Evolutionary conservation across 1,140 invertebrate genomes (phyloP).

Genomic region (Euura saliciscinereae): DNA sequence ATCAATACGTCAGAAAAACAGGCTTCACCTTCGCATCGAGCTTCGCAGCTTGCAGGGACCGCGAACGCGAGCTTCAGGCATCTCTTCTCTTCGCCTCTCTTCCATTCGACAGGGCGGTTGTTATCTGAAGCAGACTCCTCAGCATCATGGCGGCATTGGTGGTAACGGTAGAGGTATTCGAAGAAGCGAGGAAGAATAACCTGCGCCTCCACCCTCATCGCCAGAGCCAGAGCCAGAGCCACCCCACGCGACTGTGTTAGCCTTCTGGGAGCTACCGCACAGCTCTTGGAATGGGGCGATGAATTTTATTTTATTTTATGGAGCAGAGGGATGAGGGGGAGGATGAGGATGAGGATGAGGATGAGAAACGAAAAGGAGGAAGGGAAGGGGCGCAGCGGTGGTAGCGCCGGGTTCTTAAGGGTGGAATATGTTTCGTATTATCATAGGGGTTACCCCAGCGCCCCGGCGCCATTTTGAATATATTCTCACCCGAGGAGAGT

Average conservation of each 20-base stretch:
- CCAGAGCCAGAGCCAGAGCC: background rate
- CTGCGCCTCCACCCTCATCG: background rate
- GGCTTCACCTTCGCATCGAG: background rate
- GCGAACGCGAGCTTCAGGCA: constrained; percentile 3
- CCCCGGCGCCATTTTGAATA: constrained; percentile 60
- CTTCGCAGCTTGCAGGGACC: constrained; percentile 27
- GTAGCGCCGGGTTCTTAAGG: constrained; percentile 44
- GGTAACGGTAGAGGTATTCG: background rate
- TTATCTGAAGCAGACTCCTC: constrained; percentile 42
- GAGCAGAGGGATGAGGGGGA: constrained; percentile 47
- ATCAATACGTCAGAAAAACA: constrained; percentile 27
- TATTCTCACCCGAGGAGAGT: constrained; percentile 59
- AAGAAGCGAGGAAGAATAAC: background rate
- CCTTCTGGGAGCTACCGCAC: constrained; percentile 6
- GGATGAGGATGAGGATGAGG: constrained; percentile 39
- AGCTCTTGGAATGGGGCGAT: constrained; percentile 37
- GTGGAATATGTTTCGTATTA: constrained; percentile 63
- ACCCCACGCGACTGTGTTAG: constrained; percentile 3
- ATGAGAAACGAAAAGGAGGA: constrained; percentile 24
- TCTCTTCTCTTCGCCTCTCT: no score
- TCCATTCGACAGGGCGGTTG: constrained; percentile 11
- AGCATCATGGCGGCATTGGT: constrained; percentile 30
- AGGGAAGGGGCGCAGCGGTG: constrained; percentile 35
- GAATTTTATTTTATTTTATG: constrained; percentile 53
- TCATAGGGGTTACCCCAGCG: constrained; percentile 55